Evolutionary conservation across 2,797 vertebrate genomes (phyloP).

Genomic region (Calcarius lapponicus): DNA sequence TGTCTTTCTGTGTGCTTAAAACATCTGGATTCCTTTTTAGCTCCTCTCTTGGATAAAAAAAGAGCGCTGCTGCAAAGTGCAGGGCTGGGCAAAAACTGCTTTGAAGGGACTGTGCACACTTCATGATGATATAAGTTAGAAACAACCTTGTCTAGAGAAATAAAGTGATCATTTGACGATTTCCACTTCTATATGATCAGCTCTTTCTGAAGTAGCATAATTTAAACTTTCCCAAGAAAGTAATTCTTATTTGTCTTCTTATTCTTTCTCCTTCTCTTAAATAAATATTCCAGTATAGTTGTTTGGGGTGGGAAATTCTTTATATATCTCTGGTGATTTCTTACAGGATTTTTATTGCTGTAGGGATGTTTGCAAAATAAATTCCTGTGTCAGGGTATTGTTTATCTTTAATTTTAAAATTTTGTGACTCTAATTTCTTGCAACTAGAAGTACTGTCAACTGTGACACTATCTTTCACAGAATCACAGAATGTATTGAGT

Average conservation of each 20-base stretch:
- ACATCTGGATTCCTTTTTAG: not conserved
- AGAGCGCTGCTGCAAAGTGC: not conserved
- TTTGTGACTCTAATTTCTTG: conserved; percentile 49
- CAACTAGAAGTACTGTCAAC: conserved; percentile 80
- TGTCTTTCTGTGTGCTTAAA: not conserved
- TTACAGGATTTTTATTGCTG: not conserved
- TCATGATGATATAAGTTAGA: not conserved
- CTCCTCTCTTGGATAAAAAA: not conserved
- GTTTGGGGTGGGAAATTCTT: not conserved
- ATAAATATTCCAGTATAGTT: not conserved
- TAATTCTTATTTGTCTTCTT: not conserved
- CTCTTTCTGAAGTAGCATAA: not conserved
- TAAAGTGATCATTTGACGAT: not conserved
- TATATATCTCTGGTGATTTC: not conserved
- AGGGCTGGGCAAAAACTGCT: not conserved
- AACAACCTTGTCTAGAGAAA: not conserved
- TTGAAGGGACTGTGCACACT: not conserved
- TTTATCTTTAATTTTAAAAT: not conserved
- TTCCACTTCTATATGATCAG: not conserved
- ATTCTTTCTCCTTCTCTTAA: not conserved
- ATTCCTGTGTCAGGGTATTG: not conserved
- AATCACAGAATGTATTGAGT: not conserved
- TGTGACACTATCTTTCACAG: conserved; percentile 77
- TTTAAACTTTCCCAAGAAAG: not conserved
- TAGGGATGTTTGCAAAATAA: not conserved